Evolutionary conservation across 53 echinoderm and acorn worm genomes (phyloP), one percentile per base, ranked within the genome.

Genomic region (Glandiceps talaboti): DNA sequence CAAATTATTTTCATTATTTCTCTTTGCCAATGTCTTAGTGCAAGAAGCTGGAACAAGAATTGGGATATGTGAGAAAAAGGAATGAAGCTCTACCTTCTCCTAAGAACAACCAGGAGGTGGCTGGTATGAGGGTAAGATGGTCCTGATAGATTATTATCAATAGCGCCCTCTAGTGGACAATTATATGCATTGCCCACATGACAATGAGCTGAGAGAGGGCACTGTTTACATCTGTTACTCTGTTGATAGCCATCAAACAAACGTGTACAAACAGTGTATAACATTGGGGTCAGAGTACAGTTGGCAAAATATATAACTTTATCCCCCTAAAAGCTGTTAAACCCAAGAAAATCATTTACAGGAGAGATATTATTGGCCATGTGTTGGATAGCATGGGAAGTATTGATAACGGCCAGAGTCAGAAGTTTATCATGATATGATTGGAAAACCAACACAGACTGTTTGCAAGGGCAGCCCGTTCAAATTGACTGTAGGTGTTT

Each of bases 1-100:
- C n/a, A n/a, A n/a, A n/a, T n/a, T n/a, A n/a, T n/a, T n/a, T n/a
- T n/a, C n/a, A n/a, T n/a, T n/a, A n/a, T n/a, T n/a, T n/a, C 92
- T 26, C 81, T 83, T 29, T 30, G 84, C 75, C 83, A 26, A 33
- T 76, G 28, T 80, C 31, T 33, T 84, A 95, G 95, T 92, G 92
- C 80, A 95, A 95, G 82, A 95, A 92, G 85, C 85, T 94, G 26
- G 92, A 95, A 76, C 80, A 88, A 75, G 92, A 95, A 79, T 79
- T 86, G 28, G 84, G 90, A 83, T 89, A 92, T 30, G 73, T 90
- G 83, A 86, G 85, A 72, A 84, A 85, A 30, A 77, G 80, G 45
- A 78, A 83, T 29, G 95, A 90, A 74, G 88, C 88, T 73, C 45
- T 85, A 14, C 76, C 86, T 26, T 86, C 80, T 25, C n/a, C n/a